Conservation (phyloP, 2,888 invertebrate genomes). For the Platycheirus rosarum region DNA sequence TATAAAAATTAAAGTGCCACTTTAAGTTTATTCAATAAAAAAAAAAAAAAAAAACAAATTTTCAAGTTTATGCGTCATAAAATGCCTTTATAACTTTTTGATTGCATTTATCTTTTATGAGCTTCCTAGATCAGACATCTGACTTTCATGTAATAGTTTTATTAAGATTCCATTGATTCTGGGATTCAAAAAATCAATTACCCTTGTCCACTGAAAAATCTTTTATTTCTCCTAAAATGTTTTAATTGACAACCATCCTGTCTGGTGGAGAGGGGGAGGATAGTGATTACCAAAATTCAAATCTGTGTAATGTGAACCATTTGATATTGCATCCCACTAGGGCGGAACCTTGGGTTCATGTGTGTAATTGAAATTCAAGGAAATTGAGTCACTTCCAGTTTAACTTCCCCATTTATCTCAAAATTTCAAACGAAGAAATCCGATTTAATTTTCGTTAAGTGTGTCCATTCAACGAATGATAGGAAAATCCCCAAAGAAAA, state of each 20-base stretch:
- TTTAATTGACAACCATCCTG: not conserved
- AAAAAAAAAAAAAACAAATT: slow-evolving; percentile 13
- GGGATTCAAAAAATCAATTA: slow-evolving; percentile 64
- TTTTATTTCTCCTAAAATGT: slow-evolving; percentile 44
- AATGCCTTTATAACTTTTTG: slow-evolving; percentile 44
- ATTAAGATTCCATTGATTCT: slow-evolving; percentile 61
- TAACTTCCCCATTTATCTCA: slow-evolving; percentile 20
- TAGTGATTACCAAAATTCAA: not conserved
- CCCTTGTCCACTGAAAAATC: slow-evolving; percentile 46
- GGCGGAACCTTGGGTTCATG: not conserved
- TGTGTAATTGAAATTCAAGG: not conserved
- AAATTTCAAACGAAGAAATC: slow-evolving; percentile 16
- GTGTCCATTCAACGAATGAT: slow-evolving; percentile 54
- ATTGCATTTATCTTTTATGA: slow-evolving; percentile 34
- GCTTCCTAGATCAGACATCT: not conserved
- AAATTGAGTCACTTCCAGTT: not conserved
- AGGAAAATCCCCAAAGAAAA: slow-evolving; percentile 36
- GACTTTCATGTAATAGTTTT: slow-evolving; percentile 26
- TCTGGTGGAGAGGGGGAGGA: not conserved
- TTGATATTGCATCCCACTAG: not conserved
- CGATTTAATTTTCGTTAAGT: slow-evolving; percentile 50
- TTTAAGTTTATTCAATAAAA: slow-evolving; percentile 52
- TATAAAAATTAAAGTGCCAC: slow-evolving; percentile 54
- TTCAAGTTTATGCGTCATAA: slow-evolving; percentile 56
- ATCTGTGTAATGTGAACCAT: not conserved